Conservation (phyloP, 2,113 vertebrate species). For the Erythrocercus mccallii region DNA sequence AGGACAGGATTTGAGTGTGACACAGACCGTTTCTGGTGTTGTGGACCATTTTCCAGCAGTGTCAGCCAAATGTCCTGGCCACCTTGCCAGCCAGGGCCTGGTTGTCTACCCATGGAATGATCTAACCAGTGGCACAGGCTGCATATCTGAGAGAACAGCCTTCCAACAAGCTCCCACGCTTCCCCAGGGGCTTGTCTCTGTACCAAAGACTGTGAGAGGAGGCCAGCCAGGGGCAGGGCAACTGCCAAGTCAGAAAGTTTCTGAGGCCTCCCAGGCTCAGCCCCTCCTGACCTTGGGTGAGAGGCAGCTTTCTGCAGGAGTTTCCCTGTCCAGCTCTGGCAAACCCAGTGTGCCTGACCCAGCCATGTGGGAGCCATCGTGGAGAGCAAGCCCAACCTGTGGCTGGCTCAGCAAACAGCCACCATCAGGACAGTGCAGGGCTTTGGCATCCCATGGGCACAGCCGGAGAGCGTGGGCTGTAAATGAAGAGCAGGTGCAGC, state of each 20-base stretch:
- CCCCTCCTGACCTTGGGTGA: neutral
- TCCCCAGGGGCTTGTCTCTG: neutral
- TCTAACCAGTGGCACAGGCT: neutral
- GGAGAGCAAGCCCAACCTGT: neutral
- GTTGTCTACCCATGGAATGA: neutral
- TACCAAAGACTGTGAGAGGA: neutral
- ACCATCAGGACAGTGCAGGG: neutral
- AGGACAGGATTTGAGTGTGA: neutral
- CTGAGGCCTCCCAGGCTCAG: neutral
- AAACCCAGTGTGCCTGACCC: neutral
- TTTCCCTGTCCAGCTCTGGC: neutral
- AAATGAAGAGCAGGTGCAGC: conserved; percentile 81
- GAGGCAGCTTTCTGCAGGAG: neutral
- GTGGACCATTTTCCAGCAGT: neutral
- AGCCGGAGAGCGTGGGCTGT: conserved; percentile 70
- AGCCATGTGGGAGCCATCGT: accelerated
- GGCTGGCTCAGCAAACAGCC: neutral
- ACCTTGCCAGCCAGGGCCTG: neutral
- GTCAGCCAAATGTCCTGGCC: neutral
- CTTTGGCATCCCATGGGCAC: neutral
- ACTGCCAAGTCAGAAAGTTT: neutral
- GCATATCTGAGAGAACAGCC: neutral
- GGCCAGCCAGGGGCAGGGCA: neutral
- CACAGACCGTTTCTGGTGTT: neutral
- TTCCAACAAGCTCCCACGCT: neutral